These are phyloP conservation scores for Phallusia fumigata DNA, from an alignment of 23 tunicate genomes.

Conservation along the genomic window DNA sequence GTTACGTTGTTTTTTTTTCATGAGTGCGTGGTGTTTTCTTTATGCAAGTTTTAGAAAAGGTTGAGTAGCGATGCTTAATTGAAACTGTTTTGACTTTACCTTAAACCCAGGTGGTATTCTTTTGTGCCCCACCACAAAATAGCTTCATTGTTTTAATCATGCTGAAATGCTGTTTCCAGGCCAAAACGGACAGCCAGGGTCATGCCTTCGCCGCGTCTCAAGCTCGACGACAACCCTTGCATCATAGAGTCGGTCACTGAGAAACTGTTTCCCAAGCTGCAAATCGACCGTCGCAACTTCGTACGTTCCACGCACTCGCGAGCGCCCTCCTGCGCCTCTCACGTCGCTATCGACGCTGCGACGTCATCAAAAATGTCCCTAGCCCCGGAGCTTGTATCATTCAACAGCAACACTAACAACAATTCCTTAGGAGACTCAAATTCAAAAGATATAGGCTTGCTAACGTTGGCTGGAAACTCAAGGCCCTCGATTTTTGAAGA, in stretches of 20 bases:
- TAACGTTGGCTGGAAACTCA: slow-evolving; percentile 11
- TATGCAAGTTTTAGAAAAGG: too few species aligned
- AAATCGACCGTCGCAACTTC: slow-evolving; percentile 47
- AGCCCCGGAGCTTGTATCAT: neutral
- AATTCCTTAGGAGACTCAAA: neutral
- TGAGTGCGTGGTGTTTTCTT: too few species aligned
- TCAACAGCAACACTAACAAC: neutral
- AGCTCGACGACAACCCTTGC: slow-evolving; percentile 78
- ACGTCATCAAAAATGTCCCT: slow-evolving; percentile 1
- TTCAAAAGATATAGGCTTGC: slow-evolving; percentile 20
- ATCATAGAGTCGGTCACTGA: slow-evolving; percentile 83
- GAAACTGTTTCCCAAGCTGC: slow-evolving; percentile 69
- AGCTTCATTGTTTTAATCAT: too few species aligned
- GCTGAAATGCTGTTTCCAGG: slow-evolving; percentile 39
- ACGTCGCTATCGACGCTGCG: neutral
- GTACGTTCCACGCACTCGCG: neutral
- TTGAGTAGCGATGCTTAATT: too few species aligned
- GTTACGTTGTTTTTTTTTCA: too few species aligned
- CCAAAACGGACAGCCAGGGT: slow-evolving; percentile 56
- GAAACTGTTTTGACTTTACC: too few species aligned
- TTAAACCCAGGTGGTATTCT: too few species aligned
- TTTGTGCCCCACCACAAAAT: too few species aligned
- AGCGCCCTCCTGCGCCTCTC: slow-evolving; percentile 1
- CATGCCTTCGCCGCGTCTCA: slow-evolving; percentile 59
- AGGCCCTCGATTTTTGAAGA: slow-evolving; percentile 20